Percentiles rank a stretch among this genome's conserved stretches.
Evolutionary conservation across 1,140 invertebrate species (phyloP).

Genomic region (Zaprionus kolodkinae): DNA sequence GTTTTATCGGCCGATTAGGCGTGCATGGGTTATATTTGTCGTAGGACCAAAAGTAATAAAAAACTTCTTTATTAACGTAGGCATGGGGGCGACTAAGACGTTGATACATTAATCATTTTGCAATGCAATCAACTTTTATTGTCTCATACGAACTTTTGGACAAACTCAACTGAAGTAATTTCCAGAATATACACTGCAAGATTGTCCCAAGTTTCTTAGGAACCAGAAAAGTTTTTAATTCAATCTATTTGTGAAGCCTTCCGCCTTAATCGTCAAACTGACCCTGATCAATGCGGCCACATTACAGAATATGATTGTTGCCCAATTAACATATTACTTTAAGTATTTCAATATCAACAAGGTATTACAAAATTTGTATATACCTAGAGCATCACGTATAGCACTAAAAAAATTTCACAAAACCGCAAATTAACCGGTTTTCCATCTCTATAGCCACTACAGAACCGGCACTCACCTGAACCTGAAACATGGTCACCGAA

Average conservation of each 20-base stretch:
- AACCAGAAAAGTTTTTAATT: too few species aligned
- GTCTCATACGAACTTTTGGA: too few species aligned
- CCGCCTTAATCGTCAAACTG: too few species aligned
- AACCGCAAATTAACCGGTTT: not conserved
- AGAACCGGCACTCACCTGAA: slow-evolving; percentile 88
- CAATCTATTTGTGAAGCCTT: too few species aligned
- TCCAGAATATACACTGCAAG: too few species aligned
- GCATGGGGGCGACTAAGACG: not conserved
- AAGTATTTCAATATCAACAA: not conserved
- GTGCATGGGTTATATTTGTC: not conserved
- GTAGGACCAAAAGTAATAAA: slow-evolving; percentile 9
- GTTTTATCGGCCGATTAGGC: not conserved
- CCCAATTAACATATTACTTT: too few species aligned
- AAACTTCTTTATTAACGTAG: not conserved
- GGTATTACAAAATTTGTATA: not conserved
- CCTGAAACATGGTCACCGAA: slow-evolving; percentile 94
- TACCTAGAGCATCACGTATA: not conserved
- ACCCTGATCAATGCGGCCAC: too few species aligned
- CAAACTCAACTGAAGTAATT: too few species aligned
- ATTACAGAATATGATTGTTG: too few species aligned
- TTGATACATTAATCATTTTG: too few species aligned
- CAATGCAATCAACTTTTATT: too few species aligned
- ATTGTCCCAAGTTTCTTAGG: too few species aligned
- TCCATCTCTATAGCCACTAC: not conserved
- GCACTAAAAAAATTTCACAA: not conserved